These are phyloP conservation scores for Neodon shergylaensis DNA, from an alignment of 2,113 vertebrate species.

Conservation along the genomic window DNA sequence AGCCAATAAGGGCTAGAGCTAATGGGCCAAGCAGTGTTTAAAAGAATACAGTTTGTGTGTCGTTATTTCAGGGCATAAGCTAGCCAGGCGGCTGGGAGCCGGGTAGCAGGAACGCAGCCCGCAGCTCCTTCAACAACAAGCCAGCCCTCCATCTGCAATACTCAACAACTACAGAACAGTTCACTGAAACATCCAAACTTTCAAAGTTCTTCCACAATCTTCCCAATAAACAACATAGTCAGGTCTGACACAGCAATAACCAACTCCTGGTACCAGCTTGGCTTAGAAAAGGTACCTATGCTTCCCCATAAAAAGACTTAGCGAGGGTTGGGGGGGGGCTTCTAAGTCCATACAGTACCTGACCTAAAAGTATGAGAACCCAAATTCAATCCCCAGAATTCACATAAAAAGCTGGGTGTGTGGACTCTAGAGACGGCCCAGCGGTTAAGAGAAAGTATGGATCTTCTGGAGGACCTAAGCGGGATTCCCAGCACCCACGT, in stretches of 20 bases:
- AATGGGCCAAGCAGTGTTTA: too few relatives aligned
- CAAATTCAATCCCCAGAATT: neutral
- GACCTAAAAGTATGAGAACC: neutral
- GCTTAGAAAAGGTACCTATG: neutral
- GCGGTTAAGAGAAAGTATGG: neutral
- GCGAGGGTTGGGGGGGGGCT: fast-evolving
- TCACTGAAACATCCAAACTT: neutral
- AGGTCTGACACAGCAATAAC: neutral
- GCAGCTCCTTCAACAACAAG: neutral
- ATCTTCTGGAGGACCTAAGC: neutral
- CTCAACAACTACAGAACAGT: neutral
- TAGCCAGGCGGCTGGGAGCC: too few relatives aligned
- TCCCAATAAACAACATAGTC: neutral
- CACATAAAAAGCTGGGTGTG: neutral
- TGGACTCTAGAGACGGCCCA: neutral
- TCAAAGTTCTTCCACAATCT: neutral
- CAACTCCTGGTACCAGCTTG: neutral
- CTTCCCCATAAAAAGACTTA: neutral
- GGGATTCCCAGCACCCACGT: neutral
- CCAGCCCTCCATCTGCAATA: neutral
- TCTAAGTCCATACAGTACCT: neutral
- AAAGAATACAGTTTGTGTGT: too few relatives aligned
- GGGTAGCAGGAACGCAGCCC: too few relatives aligned
- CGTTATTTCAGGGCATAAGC: too few relatives aligned
- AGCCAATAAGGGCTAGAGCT: too few relatives aligned